Conservation (phyloP, 2,113 vertebrate genomes). For the Clarias macrocephalus region DNA sequence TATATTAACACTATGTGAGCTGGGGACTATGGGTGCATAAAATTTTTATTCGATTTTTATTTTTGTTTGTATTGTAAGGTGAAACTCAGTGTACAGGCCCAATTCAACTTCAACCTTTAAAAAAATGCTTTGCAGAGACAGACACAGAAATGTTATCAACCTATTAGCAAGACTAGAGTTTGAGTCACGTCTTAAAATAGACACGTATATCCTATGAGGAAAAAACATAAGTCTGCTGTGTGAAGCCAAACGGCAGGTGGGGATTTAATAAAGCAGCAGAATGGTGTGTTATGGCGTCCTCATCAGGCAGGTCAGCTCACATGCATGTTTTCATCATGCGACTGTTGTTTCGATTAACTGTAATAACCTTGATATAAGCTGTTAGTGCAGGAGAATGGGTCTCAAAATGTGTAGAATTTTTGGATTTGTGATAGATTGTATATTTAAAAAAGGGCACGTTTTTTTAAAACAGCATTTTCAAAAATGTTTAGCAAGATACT, state of each 20-base stretch:
- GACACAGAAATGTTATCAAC: slow-evolving; percentile 5
- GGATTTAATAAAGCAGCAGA: background rate
- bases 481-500: too few relatives aligned
- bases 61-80: background rate
- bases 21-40: background rate
- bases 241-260: slow-evolving; percentile 24
- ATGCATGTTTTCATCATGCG: background rate
- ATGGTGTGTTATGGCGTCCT: slow-evolving; percentile 17
- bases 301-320: background rate
- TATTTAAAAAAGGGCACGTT: background rate
- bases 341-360: background rate
- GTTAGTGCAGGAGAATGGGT: background rate
- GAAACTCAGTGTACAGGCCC: background rate
- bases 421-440: background rate
- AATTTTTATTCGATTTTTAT: background rate
- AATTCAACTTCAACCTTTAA: slow-evolving; percentile 9
- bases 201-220: slow-evolving; percentile 9
- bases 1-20: background rate
- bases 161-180: background rate
- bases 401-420: background rate
- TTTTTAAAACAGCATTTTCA: too few relatives aligned
- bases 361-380: background rate
- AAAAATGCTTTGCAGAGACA: background rate
- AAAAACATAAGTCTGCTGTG: slow-evolving; percentile 19
- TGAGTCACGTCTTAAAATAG: slow-evolving; percentile 31